Base-by-base conservation (phyloP, 1,140 invertebrate species). In the Aplysia californica region DNA sequence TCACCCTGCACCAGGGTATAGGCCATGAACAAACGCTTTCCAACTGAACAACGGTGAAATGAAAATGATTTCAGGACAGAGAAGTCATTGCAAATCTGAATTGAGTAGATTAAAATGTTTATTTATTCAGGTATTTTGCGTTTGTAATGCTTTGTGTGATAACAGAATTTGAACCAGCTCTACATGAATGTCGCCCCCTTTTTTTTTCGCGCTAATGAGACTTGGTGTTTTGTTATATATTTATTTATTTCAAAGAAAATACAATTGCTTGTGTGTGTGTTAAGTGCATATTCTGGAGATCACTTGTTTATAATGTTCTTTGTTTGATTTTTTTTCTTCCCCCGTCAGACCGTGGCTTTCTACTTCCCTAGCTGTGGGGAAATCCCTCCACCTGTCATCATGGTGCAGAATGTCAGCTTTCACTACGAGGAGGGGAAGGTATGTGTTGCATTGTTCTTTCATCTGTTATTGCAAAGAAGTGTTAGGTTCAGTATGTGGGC, bases 321-420 rank as follows among this genome's bases (percentile, higher is more conserved):
- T n/a, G n/a, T n/a, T n/a, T n/a, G n/a, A n/a, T 61, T 18, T 26
- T 21, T 61, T 6, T 21, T 50, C 44, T 50, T 50, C n/a, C n/a
- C 10, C n/a, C 44, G 10, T n/a, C 82, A 91, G 92, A 93, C 92
- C 38, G 92, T 99, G 15, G 94, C 94, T 67, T 99, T 99, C 88
- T 98, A 96, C 89, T 99, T 99, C 89, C 97, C 97, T 10, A 96
- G 96, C 36, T 99, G 98, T 89, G 98, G 97, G 73, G 95, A 93
- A 33, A 95, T 99, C 80, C 98, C 98, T 58, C 98, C 98, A 0
- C 98, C 98, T 0, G 98, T 99, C 74, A 99, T 99, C 79, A 99
- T 99, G 97, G 97, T 99, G 50, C 96, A 96, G 89, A 97, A 99
- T 88, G 97, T 99, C 29, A 96, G 95, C 84, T 99, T 99, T 91